Conservation (phyloP, 2,888 invertebrate species). For the Microctonus aethiopoides region DNA sequence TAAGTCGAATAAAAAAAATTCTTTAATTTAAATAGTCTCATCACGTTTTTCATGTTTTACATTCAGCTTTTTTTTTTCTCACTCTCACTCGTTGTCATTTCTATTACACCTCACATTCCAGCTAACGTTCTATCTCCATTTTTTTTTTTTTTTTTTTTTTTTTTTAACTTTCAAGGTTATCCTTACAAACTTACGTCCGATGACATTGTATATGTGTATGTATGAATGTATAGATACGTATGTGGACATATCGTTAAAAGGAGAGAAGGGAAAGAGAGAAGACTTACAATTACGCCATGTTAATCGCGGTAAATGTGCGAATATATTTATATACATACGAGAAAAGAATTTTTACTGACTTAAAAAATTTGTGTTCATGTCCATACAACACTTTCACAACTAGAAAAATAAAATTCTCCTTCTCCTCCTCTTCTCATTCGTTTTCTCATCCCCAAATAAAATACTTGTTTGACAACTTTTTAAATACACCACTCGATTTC, state of each 20-base stretch:
- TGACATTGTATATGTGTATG: not conserved
- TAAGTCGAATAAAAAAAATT: conserved; percentile 42
- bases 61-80: conserved; percentile 16
- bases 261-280: not conserved
- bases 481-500: conserved; percentile 16
- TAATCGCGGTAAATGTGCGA: conserved; percentile 8
- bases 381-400: conserved; percentile 9
- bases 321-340: conserved; percentile 20
- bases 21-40: conserved; percentile 32
- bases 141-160: conserved; percentile 10
- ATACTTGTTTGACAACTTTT: conserved; percentile 16
- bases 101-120: conserved; percentile 15
- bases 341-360: conserved; percentile 19
- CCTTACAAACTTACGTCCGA: conserved; percentile 47
- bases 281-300: conserved; percentile 13
- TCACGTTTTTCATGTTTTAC: conserved; percentile 34
- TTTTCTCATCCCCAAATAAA: not conserved
- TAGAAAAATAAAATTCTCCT: not conserved
- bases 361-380: not conserved
- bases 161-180: conserved; percentile 53
- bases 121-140: conserved; percentile 2
- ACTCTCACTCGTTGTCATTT: conserved; percentile 11
- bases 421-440: not conserved
- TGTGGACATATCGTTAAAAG: too few species aligned
- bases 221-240: too few species aligned